phyloP scores from a whole-genome alignment of 1,140 invertebrate genomes.

The Nasonia vitripennis region DNA sequence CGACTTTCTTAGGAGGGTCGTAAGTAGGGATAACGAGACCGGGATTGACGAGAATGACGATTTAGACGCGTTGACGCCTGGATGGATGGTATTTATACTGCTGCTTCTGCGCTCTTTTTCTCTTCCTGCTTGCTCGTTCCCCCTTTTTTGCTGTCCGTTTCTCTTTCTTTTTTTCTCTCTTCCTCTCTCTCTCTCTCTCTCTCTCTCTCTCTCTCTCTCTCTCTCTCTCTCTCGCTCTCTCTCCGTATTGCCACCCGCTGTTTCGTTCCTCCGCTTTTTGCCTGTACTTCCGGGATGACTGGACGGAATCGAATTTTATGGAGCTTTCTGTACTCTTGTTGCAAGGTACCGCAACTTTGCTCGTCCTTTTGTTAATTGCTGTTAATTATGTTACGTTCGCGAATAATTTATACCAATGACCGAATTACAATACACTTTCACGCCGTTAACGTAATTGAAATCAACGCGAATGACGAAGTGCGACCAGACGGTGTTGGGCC shows the following conservation, averaged over 20 bases:
- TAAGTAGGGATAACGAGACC: conserved; percentile 59
- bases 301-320: no score
- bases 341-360: no score
- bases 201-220: no score
- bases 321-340: no score
- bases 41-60: conserved; percentile 41
- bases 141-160: background rate
- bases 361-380: no score
- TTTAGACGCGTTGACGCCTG: conserved; percentile 49
- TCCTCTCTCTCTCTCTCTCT: background rate
- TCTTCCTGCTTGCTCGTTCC: background rate
- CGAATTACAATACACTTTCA: no score
- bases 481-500: background rate
- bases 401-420: no score
- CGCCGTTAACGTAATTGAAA: background rate
- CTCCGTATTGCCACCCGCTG: no score
- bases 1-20: conserved; percentile 73
- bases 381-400: no score
- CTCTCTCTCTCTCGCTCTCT: background rate
- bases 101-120: background rate
- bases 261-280: no score
- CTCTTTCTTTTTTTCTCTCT: background rate
- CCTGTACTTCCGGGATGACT: no score
- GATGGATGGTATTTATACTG: conserved; percentile 47
- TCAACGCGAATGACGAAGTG: background rate